Evolutionary conservation across 2,888 invertebrate genomes (phyloP).

Genomic region (Oasisia sp.): DNA sequence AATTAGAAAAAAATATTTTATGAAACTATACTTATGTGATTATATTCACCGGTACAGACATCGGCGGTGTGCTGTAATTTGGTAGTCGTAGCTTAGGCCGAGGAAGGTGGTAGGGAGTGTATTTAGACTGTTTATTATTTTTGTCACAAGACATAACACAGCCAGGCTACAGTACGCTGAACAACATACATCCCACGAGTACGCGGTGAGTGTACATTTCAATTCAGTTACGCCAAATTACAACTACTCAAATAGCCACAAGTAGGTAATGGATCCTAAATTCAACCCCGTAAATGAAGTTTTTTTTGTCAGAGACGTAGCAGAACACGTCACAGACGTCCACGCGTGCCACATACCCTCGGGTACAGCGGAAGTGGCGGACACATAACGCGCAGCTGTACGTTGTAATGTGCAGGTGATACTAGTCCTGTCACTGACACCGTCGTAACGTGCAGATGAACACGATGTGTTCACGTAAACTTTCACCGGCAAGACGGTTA

Average conservation of each 20-base stretch:
- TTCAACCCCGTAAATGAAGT: neutral
- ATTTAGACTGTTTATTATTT: no score
- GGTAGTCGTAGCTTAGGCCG: no score
- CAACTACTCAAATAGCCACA: neutral
- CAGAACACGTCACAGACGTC: neutral
- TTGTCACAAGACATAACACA: no score
- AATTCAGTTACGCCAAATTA: neutral
- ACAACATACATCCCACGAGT: no score
- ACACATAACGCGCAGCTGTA: conserved; percentile 1
- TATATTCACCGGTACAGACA: no score
- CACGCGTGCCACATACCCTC: neutral
- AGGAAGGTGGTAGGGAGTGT: no score
- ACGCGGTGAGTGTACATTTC: neutral
- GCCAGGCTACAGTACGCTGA: no score
- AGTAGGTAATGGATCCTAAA: neutral
- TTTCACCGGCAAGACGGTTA: neutral
- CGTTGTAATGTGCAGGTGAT: neutral
- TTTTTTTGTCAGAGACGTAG: neutral
- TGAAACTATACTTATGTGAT: no score
- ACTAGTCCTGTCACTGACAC: neutral
- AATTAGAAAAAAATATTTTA: no score
- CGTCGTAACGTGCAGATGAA: neutral
- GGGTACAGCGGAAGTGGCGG: neutral
- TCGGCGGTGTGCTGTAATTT: no score
- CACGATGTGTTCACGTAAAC: neutral